phyloP scores from a whole-genome alignment of 2,113 vertebrate species.

The Pterocles gutturalis region DNA sequence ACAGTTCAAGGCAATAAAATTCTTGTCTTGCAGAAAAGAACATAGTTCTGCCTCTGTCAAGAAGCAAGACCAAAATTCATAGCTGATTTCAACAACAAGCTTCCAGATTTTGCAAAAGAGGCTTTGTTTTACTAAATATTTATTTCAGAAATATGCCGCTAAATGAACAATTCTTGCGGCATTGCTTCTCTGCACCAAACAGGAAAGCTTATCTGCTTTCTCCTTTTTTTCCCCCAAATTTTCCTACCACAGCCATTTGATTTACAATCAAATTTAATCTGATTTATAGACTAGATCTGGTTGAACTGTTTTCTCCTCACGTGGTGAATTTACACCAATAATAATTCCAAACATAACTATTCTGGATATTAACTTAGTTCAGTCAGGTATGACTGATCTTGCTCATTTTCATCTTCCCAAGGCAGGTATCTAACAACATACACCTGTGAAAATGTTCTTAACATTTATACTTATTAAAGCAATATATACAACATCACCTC shows the following conservation, averaged over 20 bases:
- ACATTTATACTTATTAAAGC: background rate
- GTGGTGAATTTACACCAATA: background rate
- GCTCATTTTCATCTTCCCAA: background rate
- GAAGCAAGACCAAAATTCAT: background rate
- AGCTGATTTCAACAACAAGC: background rate
- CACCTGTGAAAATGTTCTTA: background rate
- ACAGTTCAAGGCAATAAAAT: background rate
- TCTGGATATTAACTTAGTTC: background rate
- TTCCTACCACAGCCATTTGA: background rate
- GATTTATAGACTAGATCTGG: background rate
- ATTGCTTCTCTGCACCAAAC: background rate
- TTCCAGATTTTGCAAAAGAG: background rate
- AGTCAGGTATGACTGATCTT: background rate
- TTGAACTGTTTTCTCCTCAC: background rate
- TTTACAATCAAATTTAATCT: background rate
- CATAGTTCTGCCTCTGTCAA: background rate
- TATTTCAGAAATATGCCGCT: background rate
- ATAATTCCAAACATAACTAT: background rate
- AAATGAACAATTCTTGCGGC: background rate
- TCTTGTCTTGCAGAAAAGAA: background rate
- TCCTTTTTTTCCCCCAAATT: background rate
- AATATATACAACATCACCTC: background rate
- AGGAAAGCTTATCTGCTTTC: background rate
- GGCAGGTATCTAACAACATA: background rate
- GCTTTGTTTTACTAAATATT: background rate